Base-by-base conservation (phyloP, 1,140 invertebrate genomes). In the Cephus cinctus region DNA sequence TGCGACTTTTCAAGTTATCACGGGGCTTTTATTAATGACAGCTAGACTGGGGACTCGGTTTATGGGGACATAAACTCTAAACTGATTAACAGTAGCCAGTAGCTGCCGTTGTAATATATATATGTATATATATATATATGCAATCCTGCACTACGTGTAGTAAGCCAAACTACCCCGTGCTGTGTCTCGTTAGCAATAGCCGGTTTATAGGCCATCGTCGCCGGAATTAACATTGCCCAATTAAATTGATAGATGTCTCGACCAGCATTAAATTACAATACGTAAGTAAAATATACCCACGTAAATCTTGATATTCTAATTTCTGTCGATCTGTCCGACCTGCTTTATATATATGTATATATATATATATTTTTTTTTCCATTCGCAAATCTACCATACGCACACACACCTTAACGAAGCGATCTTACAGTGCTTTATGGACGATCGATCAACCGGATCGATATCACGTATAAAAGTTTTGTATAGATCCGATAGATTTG, bases 1-100 rank as follows among this genome's bases (percentile, higher is more conserved):
- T 67, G 67, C 66, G 67, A 75, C 71, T 76, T 76, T 76, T 76
- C 74, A 67, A 76, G 74, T 75, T 75, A 76, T 76, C 74, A 75
- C 69, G 65, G 63, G 65, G 63, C 60, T 75, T 76, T 77, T 74
- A 76, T 77, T 77, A 76, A 77, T 75, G 72, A 72, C 69, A 71
- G 66, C 65, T 76, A 73, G 71, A 74, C 63, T 53, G 58, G 41
- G 31, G 59, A 47, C 32, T 56, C 54, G 62, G 71, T 77, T 77
- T 77, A 75, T 77, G 65, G 73, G 67, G 66, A 74, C 72, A 77
- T 77, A 77, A 77, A 76, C 72, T 77, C 73, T 75, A 77, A 75
- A 77, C 75, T 76, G 75, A 77, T 77, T 77, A 77, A 77, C 75
- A 69, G 71, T 76, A 65, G 72, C 71, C 66, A 63, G 67, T 67